Base-by-base conservation (phyloP, 2,113 vertebrate genomes). In the Chaetura pelagica region DNA sequence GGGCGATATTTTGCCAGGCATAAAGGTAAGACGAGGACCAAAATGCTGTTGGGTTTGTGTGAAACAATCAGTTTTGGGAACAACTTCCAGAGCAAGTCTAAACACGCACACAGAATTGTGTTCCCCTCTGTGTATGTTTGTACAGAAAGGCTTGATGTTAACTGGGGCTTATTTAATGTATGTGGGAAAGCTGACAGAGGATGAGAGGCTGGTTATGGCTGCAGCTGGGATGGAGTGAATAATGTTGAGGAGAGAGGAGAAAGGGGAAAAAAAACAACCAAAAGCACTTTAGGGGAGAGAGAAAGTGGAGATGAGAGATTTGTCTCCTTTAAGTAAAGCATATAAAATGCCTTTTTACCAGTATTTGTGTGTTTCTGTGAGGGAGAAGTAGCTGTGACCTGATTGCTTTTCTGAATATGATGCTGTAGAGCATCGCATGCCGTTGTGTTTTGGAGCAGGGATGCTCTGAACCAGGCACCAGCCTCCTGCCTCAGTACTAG, bases 1-100 rank as follows among this genome's bases (percentile, higher is more conserved):
- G 99, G 99, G 92, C 99, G 99, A 95, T 99, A 99, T 93, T 99
- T 99, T 95, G 99, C 99, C 97, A 99, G 99, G 98, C 99, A 99
- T 98, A 99, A 99, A 99, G 99, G 99, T 99, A 98, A 98, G 97
- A 85, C 16, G 9, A 51, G 85, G 86, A 1, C 12, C 2, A 2
- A 6, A 35, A 17, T 19, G 1, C 0, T 1, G 58, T 27, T 5
- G 30, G 22, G 1, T 21, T 29, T 24, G 26, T 21, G 32, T 20
- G 2, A 16, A 51, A 29, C 1, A 2, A 29, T 4, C 57, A 19
- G 0, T 46, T 66, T 27, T 10, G 29, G 88, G 38, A n/a, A 18
- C 42, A 19, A 12, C 51, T 51, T 64, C 35, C 51, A 66, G 66
- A 72, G 74, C 66, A 44, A 57, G 26, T 27, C 22, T 2, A 13